Evolutionary conservation across 2,888 invertebrate genomes (phyloP).

Genomic region (Mythimna vitellina): DNA sequence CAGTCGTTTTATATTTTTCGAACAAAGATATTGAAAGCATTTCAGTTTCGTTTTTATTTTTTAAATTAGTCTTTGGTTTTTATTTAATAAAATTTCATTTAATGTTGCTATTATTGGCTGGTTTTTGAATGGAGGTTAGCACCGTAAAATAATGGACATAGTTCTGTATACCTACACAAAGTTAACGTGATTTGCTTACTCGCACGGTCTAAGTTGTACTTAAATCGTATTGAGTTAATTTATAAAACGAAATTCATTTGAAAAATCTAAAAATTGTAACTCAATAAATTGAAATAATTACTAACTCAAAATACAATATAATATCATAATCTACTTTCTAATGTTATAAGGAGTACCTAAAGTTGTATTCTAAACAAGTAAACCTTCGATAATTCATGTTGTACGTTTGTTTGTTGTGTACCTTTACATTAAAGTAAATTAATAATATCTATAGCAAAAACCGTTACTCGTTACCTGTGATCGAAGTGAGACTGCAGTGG

Average conservation of each 20-base stretch:
- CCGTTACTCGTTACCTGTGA: neutral
- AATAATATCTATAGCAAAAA: neutral
- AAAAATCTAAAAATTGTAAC: no score
- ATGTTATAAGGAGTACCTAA: no score
- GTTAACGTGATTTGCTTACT: no score
- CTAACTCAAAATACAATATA: no score
- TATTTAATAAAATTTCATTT: neutral
- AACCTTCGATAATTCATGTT: neutral
- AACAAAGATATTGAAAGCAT: constrained; percentile 1
- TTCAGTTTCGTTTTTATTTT: no score
- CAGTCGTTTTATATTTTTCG: neutral
- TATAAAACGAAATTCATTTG: neutral
- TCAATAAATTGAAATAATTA: no score
- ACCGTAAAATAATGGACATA: no score
- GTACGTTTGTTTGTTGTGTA: neutral
- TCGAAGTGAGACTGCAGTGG: neutral
- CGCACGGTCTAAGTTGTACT: no score
- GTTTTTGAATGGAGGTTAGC: neutral
- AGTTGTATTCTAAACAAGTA: neutral
- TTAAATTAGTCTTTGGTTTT: no score
- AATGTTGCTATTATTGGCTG: no score
- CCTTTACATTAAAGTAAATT: neutral
- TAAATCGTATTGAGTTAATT: neutral
- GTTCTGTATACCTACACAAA: neutral
- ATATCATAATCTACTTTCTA: no score